A percentile compares a stretch with the other conserved stretches of the same genome.
phyloP scores from a whole-genome alignment of 2,113 vertebrate species.

The Thinocorus orbignyianus region DNA sequence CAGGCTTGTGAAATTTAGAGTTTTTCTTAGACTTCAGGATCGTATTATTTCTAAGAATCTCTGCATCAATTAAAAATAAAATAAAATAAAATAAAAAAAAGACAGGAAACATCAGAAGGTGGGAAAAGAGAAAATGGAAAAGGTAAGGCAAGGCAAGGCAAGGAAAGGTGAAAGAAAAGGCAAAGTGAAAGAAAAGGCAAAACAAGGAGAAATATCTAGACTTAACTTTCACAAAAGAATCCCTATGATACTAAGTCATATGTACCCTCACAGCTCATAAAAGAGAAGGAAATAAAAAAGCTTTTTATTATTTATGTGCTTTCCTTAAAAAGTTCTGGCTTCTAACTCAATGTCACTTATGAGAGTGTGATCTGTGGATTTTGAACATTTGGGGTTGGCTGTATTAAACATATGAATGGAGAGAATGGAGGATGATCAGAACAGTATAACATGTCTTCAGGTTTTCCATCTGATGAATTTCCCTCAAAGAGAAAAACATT shows the following conservation, averaged over 20 bases:
- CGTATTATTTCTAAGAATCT: neutral
- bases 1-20: neutral
- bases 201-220: neutral
- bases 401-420: neutral
- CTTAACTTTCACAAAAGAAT: neutral
- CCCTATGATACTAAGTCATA: neutral
- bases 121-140: neutral
- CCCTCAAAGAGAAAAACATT: constrained; percentile 6
- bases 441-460: neutral
- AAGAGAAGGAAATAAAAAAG: neutral
- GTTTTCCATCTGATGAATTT: constrained; percentile 20
- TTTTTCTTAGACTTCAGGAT: neutral
- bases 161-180: neutral
- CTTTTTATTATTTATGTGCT: neutral
- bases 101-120: neutral
- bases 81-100: no score
- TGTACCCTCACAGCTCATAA: neutral
- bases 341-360: neutral
- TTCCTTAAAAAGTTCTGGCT: neutral
- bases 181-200: neutral
- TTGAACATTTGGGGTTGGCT: neutral
- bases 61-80: neutral
- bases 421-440: neutral
- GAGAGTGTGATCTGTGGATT: neutral
- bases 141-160: neutral